Percentiles rank a stretch among this genome's conserved stretches.
These are phyloP conservation scores for Petrocephalus microphthalmus DNA, from an alignment of 2,113 vertebrate genomes.

Conservation along the genomic window DNA sequence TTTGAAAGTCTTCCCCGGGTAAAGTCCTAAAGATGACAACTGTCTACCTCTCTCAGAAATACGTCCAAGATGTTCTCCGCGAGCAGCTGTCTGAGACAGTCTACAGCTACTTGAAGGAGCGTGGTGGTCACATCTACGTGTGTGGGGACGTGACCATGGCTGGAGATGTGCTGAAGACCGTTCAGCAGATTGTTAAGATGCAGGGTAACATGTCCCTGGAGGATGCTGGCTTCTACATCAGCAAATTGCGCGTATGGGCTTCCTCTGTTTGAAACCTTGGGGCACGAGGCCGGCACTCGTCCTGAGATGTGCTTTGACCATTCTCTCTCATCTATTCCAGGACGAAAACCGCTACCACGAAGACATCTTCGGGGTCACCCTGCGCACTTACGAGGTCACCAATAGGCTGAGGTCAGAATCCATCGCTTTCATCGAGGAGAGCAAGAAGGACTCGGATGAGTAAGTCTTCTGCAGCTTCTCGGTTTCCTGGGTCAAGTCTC, in stretches of 20 bases:
- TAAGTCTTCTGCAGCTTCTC: slow-evolving; percentile 54
- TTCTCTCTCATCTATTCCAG: slow-evolving; percentile 46
- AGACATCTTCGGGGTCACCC: slow-evolving; percentile 96
- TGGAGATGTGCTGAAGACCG: slow-evolving; percentile 85
- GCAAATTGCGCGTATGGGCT: slow-evolving; percentile 80
- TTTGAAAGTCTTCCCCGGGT: slow-evolving; percentile 11
- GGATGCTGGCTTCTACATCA: slow-evolving; percentile 85
- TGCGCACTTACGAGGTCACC: slow-evolving; percentile 95
- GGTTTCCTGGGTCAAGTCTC: neutral
- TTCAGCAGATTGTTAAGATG: slow-evolving; percentile 81
- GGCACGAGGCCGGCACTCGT: neutral
- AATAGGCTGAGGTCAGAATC: slow-evolving; percentile 96
- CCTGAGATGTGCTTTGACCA: neutral
- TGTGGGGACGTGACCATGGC: slow-evolving; percentile 98
- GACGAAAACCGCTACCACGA: slow-evolving; percentile 96
- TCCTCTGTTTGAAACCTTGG: neutral
- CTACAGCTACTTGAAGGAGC: slow-evolving; percentile 79
- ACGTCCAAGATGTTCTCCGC: slow-evolving; percentile 87
- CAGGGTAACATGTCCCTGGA: slow-evolving; percentile 79
- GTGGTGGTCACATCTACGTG: slow-evolving; percentile 90
- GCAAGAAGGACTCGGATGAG: slow-evolving; percentile 94
- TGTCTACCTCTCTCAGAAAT: slow-evolving; percentile 70
- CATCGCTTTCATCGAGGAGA: slow-evolving; percentile 95
- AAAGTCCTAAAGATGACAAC: neutral
- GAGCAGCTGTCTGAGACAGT: slow-evolving; percentile 82